Conservation (phyloP, 2,888 invertebrate genomes). For the Atherix ibis region DNA sequence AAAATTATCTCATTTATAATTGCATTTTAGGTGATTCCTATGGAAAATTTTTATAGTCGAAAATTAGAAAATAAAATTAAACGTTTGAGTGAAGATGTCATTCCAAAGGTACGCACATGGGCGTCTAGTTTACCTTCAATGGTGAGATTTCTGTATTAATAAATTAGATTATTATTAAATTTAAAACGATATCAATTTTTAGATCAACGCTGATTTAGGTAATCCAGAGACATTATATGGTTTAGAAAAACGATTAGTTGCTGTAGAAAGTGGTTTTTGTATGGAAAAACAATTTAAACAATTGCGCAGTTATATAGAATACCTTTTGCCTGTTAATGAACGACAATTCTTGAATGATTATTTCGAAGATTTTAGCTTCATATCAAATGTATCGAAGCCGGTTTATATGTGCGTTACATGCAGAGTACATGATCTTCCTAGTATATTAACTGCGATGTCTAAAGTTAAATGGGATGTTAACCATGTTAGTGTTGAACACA, state of each 20-base stretch:
- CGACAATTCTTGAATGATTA: slow-evolving; percentile 53
- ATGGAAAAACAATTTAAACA: slow-evolving; percentile 74
- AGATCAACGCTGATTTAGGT: slow-evolving; percentile 46
- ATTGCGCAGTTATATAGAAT: slow-evolving; percentile 71
- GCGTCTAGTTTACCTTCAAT: slow-evolving; percentile 30
- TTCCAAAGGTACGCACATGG: slow-evolving; percentile 30
- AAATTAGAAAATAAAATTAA: slow-evolving; percentile 53
- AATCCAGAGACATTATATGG: slow-evolving; percentile 64
- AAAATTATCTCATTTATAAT: not conserved
- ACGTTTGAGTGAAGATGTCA: slow-evolving; percentile 60
- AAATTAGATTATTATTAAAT: not conserved
- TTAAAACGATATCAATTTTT: not conserved
- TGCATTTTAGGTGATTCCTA: slow-evolving; percentile 9
- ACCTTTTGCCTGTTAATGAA: slow-evolving; percentile 58
- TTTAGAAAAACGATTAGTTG: slow-evolving; percentile 72
- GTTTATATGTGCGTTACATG: slow-evolving; percentile 77
- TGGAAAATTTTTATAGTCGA: slow-evolving; percentile 10
- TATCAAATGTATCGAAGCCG: slow-evolving; percentile 58
- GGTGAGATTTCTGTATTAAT: slow-evolving; percentile 16
- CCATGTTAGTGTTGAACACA: slow-evolving; percentile 90
- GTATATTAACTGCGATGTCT: slow-evolving; percentile 69
- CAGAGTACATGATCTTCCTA: slow-evolving; percentile 59
- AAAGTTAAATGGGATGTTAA: slow-evolving; percentile 91
- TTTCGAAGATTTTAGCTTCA: slow-evolving; percentile 28
- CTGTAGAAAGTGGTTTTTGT: slow-evolving; percentile 83